Base-by-base conservation (phyloP, 1,140 invertebrate genomes). In the Lepidurus arcticus region DNA sequence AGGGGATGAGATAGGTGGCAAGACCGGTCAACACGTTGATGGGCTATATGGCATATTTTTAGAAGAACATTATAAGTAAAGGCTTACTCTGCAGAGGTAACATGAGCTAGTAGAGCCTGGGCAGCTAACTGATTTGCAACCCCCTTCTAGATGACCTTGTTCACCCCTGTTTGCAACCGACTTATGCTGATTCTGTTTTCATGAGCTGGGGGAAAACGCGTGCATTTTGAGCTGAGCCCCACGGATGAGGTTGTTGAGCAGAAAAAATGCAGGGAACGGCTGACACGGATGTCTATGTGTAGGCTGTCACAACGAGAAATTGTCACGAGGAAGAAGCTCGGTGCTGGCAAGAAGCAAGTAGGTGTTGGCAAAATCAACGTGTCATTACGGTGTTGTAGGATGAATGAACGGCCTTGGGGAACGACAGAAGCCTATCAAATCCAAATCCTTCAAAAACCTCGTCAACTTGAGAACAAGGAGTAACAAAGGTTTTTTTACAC, bases 361-460 rank as follows among this genome's bases (percentile, higher is more conserved):
- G 53, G 53, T 65, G 53, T 65, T 65, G 53, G 53, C 53, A 65
- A 65, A 65, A 65, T 65, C 53, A 65, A 65, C 16, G 53, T 65
- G 53, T 65, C 53, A 65, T 65, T 65, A 65, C 53, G 53, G 21
- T 65, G 53, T 13, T 65, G 53, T 65, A 65, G 53, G 21, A 65
- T 7, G 53, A 65, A 65, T 65, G 53, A 65, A 65, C 53, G 53
- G 53, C 53, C 53, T 65, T 65, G 16, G 53, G 53, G 53, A 65
- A 65, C 53, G 53, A 65, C 53, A 65, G 53, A 65, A 65, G 53
- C 53, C 53, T 65, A 65, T 65, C 53, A 65, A 65, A 65, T 65
- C 53, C 53, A 65, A 65, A 65, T 65, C 16, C 53, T 65, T 65
- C 53, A 65, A 65, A 65, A 65, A 65, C 53, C 53, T 65, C 21